Evolutionary conservation across 2,888 invertebrate genomes (phyloP).

Genomic region (Therioaphis trifolii): DNA sequence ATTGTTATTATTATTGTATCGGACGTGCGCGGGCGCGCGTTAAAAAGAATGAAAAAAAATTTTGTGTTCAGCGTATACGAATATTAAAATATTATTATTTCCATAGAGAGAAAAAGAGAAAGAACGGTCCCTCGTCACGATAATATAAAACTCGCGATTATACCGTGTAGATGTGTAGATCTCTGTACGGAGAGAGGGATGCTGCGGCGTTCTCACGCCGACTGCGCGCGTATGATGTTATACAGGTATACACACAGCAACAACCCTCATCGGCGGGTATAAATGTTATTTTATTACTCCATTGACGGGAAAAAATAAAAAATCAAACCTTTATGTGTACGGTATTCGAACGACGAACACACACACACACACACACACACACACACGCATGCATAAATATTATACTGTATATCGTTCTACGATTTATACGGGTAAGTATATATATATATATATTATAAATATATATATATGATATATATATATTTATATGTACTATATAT

Average conservation of each 20-base stretch:
- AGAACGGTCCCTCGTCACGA: conserved; percentile 24
- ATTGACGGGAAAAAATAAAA: not conserved
- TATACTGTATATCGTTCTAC: too few relatives aligned
- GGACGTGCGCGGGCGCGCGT: not conserved
- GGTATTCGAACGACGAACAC: not conserved
- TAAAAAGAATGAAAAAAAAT: too few relatives aligned
- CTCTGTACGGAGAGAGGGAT: not conserved
- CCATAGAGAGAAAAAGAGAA: not conserved
- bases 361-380: too few relatives aligned
- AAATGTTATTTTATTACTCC: conserved; percentile 51
- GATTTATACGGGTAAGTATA: too few relatives aligned
- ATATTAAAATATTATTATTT: not conserved
- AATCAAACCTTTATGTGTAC: not conserved
- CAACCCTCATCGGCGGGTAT: not conserved
- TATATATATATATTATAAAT: conserved; percentile 13
- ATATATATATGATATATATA: too few relatives aligned
- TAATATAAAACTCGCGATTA: conserved; percentile 44
- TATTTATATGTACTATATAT: too few relatives aligned
- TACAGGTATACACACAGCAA: too few relatives aligned
- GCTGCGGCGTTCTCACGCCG: conserved; percentile 40
- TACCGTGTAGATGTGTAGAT: not conserved
- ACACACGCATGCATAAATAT: too few relatives aligned
- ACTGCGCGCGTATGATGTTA: not conserved
- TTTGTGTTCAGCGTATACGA: too few relatives aligned
- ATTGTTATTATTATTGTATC: too few relatives aligned